Conservation (phyloP, 2,888 invertebrate genomes). For the Acrobasis repandana region DNA sequence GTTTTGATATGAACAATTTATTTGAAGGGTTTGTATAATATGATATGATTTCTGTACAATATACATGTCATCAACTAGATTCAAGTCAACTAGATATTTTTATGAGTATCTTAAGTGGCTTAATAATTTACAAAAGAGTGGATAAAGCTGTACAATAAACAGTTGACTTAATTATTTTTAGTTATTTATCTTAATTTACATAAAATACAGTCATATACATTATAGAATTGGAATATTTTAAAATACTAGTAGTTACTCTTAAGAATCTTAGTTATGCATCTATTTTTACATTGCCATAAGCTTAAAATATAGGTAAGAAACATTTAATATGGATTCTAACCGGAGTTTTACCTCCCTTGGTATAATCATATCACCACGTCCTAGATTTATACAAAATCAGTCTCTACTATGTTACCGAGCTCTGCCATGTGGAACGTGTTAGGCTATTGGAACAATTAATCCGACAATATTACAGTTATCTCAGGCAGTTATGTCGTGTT, state of each 20-base stretch:
- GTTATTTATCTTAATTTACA: constrained; percentile 63
- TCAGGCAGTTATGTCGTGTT: constrained; percentile 54
- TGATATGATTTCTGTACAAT: constrained; percentile 83
- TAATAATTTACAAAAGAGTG: constrained; percentile 76
- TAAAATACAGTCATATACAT: constrained; percentile 72
- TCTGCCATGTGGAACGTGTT: constrained; percentile 54
- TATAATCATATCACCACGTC: constrained; percentile 72
- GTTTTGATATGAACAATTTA: constrained; percentile 79
- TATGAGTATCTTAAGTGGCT: constrained; percentile 80
- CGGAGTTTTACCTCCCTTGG: constrained; percentile 62
- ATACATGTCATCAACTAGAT: constrained; percentile 80
- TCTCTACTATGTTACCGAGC: constrained; percentile 78
- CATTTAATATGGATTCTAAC: constrained; percentile 50
- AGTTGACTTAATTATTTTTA: constrained; percentile 62
- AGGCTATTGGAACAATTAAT: constrained; percentile 49
- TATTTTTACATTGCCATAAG: constrained; percentile 48
- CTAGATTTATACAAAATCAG: constrained; percentile 77
- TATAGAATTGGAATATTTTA: constrained; percentile 69
- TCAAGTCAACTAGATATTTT: constrained; percentile 78
- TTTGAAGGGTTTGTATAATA: constrained; percentile 79
- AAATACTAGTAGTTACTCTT: constrained; percentile 53
- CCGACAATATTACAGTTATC: constrained; percentile 43
- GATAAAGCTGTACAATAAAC: constrained; percentile 74
- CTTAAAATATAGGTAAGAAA: constrained; percentile 45
- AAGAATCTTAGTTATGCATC: constrained; percentile 49